Evolutionary conservation across 2,888 invertebrate species (phyloP), one percentile per base, ranked within the genome.

Genomic region (Sericinus montela): DNA sequence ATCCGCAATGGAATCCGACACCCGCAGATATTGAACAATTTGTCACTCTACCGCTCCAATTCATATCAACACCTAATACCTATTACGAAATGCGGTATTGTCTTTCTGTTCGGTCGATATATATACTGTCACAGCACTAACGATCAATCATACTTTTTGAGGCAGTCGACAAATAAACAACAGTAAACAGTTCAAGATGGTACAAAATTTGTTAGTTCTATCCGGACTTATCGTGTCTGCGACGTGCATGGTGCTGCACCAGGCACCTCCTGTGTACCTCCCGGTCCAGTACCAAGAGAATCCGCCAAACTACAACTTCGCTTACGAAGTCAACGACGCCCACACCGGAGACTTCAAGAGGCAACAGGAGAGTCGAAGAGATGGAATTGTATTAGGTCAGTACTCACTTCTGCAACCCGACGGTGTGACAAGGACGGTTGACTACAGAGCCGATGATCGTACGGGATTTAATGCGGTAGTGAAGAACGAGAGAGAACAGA

Each of bases 381-480:
- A 90, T 1, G 90, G 90, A 47, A 76, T 79, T 1, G 90, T 91
- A 0, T 71, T 85, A 15, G 91, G 91, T 25, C 89, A 90, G 53
- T 91, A 91, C 65, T 86, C 90, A 1, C 64, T 91, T 13, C 61
- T 83, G 1, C 91, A 91, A 55, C 85, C 91, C 47, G 91, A 91
- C 68, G 91, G 91, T 5, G 63, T 89, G 1, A 74, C 79, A 54
- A 84, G 91, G 57, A 88, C 80, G 3, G 91, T 91, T 1, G 90
- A 91, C 48, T 91, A 91, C 63, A 83, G 80, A 59, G 90, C 91
- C 35, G 89, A 91, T 61, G 85, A 89, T 16, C 65, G 82, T 30
- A 78, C 83, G 36, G 91, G 91, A 0, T 91, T 91, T 65, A 80
- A 81, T 54, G 91, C 91, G 19, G 85, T 87, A 3, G 90, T 91